These are phyloP conservation scores for Tiphia femorata DNA, from an alignment of 2,888 invertebrate species.

Conservation along the genomic window DNA sequence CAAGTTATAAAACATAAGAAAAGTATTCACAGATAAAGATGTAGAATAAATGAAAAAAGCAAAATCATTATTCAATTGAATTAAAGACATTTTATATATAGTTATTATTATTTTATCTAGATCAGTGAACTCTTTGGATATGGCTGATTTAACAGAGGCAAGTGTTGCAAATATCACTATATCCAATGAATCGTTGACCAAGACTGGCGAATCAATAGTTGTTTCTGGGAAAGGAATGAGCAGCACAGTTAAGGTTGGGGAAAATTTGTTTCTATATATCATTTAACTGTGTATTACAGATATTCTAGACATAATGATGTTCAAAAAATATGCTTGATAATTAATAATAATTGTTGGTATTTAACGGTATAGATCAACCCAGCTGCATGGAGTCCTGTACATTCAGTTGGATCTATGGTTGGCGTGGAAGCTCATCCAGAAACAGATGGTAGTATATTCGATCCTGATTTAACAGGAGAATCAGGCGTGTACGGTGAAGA, in stretches of 20 bases:
- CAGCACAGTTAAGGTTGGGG: conserved; percentile 61
- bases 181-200: conserved; percentile 64
- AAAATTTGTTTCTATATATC: too few species aligned
- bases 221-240: conserved; percentile 67
- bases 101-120: conserved; percentile 38
- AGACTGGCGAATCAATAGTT: conserved; percentile 64
- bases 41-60: not conserved
- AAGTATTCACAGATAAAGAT: not conserved
- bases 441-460: conserved; percentile 85
- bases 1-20: not conserved
- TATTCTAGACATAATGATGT: not conserved
- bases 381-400: conserved; percentile 89
- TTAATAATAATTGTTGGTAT: not conserved
- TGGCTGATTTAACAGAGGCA: conserved; percentile 56
- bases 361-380: conserved; percentile 72
- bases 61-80: too few species aligned
- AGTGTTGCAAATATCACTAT: conserved; percentile 65
- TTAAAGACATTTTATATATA: not conserved
- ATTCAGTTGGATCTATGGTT: conserved; percentile 85
- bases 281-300: too few species aligned
- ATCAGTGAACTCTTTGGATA: conserved; percentile 53
- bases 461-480: conserved; percentile 77
- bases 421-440: conserved; percentile 90
- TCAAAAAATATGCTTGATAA: not conserved
- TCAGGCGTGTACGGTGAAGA: conserved; percentile 87